A percentile compares a stretch with the other conserved stretches of the same genome.
Evolutionary conservation across 2,113 vertebrate genomes (phyloP).

Genomic region (Daboia siamensis): DNA sequence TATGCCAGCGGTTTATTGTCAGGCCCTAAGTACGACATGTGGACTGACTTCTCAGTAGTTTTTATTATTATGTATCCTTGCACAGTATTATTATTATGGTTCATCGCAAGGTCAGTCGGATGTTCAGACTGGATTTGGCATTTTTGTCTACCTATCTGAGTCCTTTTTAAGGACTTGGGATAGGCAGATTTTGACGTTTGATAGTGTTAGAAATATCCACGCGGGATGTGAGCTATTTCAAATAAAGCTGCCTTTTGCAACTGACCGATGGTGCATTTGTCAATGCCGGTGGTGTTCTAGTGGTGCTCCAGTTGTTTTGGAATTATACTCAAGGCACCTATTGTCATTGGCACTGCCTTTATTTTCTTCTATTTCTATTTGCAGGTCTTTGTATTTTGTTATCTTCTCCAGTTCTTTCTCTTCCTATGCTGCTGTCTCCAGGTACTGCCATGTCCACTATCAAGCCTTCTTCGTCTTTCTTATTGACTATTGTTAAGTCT

Average conservation of each 20-base stretch:
- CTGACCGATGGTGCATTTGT: not conserved
- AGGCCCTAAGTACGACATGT: too few species aligned
- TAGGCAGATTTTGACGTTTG: not conserved
- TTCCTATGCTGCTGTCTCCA: not conserved
- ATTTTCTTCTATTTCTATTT: not conserved
- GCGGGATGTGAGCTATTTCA: not conserved
- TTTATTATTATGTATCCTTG: too few species aligned
- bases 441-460: not conserved
- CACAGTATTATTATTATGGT: too few species aligned
- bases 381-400: not conserved
- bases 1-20: not conserved
- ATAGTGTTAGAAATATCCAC: not conserved
- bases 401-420: not conserved
- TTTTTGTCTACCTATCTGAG: not conserved
- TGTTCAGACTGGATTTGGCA: not conserved
- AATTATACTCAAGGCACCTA: not conserved
- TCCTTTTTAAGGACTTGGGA: not conserved
- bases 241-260: not conserved
- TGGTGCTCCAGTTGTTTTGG: not conserved
- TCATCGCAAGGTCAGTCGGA: not conserved
- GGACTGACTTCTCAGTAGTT: too few species aligned
- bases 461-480: not conserved
- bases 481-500: not conserved
- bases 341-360: not conserved
- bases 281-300: not conserved